Evolutionary conservation across 2,797 vertebrate genomes (phyloP).

Genomic region (Telmatherina bonti): DNA sequence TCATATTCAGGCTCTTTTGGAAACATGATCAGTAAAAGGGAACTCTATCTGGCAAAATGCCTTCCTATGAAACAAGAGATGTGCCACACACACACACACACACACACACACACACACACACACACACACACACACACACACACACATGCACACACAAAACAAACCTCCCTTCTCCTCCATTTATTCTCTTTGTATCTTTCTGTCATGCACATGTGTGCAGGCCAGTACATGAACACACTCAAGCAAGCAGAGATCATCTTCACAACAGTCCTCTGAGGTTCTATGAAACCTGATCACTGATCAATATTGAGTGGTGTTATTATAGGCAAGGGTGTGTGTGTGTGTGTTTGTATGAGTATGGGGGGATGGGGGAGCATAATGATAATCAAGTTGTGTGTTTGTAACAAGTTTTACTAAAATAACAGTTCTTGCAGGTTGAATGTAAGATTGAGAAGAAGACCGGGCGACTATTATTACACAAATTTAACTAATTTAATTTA

Average conservation of each 20-base stretch:
- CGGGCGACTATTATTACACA: no score
- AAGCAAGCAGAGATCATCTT: constrained; percentile 31
- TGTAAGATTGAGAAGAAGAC: background rate
- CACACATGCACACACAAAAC: no score
- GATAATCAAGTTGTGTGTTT: constrained; percentile 28
- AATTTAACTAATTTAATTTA: background rate
- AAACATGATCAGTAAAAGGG: constrained; percentile 40
- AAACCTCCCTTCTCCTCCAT: constrained; percentile 4
- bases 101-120: no score
- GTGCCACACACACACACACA: constrained; percentile 5
- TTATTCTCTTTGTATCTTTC: constrained; percentile 18
- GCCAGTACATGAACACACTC: constrained; percentile 17
- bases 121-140: no score
- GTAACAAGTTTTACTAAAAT: constrained; percentile 10
- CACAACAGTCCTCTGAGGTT: constrained; percentile 52
- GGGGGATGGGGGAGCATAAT: constrained; percentile 5
- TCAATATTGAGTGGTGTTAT: constrained; percentile 69
- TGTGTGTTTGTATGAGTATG: constrained; percentile 19
- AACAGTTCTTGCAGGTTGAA: background rate
- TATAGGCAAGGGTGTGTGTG: background rate
- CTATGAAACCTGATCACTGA: constrained; percentile 74
- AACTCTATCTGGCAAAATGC: constrained; percentile 46
- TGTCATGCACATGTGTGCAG: constrained; percentile 11
- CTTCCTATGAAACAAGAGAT: constrained; percentile 65
- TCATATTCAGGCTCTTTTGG: constrained; percentile 36